Evolutionary conservation across 2,888 invertebrate species (phyloP), one percentile per base, ranked within the genome.

Genomic region (Itoplectis maculator): DNA sequence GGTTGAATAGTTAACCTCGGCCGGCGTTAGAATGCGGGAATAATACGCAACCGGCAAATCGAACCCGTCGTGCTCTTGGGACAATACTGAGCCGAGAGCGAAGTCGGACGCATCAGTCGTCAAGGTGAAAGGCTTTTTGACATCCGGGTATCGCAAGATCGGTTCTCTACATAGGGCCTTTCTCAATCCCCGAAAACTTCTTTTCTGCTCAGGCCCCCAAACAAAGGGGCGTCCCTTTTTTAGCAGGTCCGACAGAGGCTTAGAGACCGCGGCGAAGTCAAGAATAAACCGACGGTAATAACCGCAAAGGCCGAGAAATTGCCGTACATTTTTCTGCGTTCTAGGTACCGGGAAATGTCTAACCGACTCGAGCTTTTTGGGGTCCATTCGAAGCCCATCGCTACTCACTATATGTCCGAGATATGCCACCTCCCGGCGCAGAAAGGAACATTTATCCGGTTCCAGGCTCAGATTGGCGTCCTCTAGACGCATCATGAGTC

Each of bases 101-200:
- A 56, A 20, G 51, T 91, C 88, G 15, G 86, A 88, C 0, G 91
- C 92, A 79, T 92, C 92, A 4, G 91, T 91, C n/a, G 87, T 88
- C 51, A 88, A 79, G 72, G 78, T 87, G 76, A 88, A 91, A 42
- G 75, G 66, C 84, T 86, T 79, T 8, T 42, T 63, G 75, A 90
- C 91, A 80, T 90, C 88, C 7, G 90, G 90, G 68, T 90, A 90
- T 83, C 87, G 45, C 0, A 81, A 45, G 6, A 81, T 63, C 4
- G 78, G 78, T n/a, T 77, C 73, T 7, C 13, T 37, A 11, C 47
- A 69, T 0, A 76, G 69, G 1, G 35, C 66, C 11, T 29, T 37
- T 35, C 66, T 63, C 18, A 81, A 42, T 1, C 45, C 63, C 11
- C 78, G 56, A 11, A 78, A 81, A 8, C 86, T 76, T 11, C 40